phyloP scores from a whole-genome alignment of 2,113 vertebrate species.

The Cervus canadensis region DNA sequence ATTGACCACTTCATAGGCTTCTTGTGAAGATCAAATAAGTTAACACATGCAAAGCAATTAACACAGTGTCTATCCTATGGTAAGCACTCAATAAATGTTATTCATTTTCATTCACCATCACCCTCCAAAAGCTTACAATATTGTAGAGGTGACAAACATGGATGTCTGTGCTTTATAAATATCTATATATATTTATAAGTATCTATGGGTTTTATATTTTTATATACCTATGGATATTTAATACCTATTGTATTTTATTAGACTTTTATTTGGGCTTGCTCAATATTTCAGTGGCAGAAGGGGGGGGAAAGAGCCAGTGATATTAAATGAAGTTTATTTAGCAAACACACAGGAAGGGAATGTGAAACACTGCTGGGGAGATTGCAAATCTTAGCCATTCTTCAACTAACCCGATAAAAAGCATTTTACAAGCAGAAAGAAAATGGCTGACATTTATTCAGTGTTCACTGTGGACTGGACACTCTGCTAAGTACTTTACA shows the following conservation, averaged over 20 bases:
- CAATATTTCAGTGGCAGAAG: background rate
- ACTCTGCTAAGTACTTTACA: background rate
- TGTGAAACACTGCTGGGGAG: background rate
- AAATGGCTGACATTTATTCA: background rate
- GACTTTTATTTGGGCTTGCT: background rate
- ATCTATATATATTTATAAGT: background rate
- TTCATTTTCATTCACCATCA: background rate
- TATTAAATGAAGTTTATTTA: constrained; percentile 25
- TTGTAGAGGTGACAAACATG: background rate
- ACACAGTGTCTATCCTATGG: background rate
- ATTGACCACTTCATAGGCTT: background rate
- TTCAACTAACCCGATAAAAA: constrained; percentile 23
- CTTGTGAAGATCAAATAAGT: background rate
- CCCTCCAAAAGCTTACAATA: background rate
- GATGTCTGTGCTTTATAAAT: background rate
- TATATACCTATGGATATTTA: background rate
- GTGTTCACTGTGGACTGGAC: background rate
- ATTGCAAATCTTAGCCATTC: background rate
- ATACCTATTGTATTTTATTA: background rate
- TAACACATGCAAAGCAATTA: background rate
- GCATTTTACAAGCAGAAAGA: background rate
- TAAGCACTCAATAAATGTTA: background rate
- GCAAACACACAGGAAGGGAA: background rate
- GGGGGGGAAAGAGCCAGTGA: background rate
- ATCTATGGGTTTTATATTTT: background rate